phyloP scores from a whole-genome alignment of 2,113 vertebrate genomes.

The Lampris incognitus region DNA sequence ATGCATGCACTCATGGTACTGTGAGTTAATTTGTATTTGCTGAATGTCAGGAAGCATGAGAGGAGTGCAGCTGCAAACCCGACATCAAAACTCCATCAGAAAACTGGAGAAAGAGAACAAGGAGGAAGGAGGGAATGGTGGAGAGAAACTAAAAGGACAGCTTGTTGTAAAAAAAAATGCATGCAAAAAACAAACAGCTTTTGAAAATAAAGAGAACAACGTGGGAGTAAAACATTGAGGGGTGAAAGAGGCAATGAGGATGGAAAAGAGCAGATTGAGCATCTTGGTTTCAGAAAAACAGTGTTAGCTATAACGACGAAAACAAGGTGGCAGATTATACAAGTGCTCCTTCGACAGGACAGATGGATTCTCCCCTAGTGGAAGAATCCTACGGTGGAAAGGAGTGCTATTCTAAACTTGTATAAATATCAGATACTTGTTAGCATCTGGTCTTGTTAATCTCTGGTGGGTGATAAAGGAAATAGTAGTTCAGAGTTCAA shows the following conservation, averaged over 20 bases:
- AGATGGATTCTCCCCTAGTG: background rate
- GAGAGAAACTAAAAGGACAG: constrained; percentile 45
- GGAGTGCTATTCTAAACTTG: no score
- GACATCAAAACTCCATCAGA: constrained; percentile 14
- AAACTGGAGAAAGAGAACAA: constrained; percentile 10
- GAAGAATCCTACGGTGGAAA: background rate
- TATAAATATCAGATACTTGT: no score
- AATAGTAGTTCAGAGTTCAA: no score
- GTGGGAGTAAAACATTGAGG: constrained; percentile 15
- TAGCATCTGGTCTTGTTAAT: no score
- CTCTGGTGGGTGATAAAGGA: no score
- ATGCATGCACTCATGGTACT: constrained; percentile 32
- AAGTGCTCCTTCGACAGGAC: constrained; percentile 16
- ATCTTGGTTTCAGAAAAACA: background rate
- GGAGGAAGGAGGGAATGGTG: constrained; percentile 35
- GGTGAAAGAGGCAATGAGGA: constrained; percentile 27
- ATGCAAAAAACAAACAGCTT: constrained; percentile 21
- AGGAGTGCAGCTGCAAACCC: constrained; percentile 31
- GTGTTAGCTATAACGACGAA: constrained; percentile 31
- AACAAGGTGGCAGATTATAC: constrained; percentile 7
- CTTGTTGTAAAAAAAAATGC: background rate
- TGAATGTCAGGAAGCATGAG: constrained; percentile 41
- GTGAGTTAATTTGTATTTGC: constrained; percentile 50
- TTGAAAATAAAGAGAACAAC: constrained; percentile 38
- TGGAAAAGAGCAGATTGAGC: constrained; percentile 25